Conservation (phyloP, 1,140 invertebrate genomes). For the Teleopsis dalmanni region DNA sequence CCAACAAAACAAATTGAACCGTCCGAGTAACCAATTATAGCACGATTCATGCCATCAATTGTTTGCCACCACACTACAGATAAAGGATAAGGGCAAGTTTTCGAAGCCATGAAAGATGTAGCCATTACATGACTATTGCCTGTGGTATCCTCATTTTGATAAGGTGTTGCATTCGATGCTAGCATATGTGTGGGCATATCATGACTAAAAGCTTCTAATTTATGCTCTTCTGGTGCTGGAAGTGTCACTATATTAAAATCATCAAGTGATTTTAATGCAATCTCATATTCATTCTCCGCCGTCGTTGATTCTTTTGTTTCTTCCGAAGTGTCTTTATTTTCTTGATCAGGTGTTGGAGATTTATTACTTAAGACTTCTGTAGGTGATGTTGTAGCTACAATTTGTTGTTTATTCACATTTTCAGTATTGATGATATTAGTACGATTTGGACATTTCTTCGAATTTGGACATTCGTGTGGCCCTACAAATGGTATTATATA, state of each 20-base stretch:
- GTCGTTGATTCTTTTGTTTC: not conserved
- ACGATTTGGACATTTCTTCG: constrained; percentile 40
- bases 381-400: not conserved
- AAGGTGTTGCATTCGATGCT: constrained; percentile 12
- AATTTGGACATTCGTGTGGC: constrained; percentile 42
- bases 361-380: not conserved
- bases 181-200: constrained; percentile 34
- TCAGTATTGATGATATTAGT: not conserved
- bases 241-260: constrained; percentile 1
- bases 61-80: constrained; percentile 67
- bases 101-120: constrained; percentile 46
- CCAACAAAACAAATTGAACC: constrained; percentile 66
- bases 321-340: not conserved
- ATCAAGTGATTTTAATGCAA: not conserved
- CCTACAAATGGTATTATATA: constrained; percentile 43
- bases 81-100: constrained; percentile 49
- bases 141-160: constrained; percentile 50
- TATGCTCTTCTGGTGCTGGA: constrained; percentile 2
- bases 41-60: constrained; percentile 48
- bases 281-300: not conserved
- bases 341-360: not conserved
- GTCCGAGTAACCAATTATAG: constrained; percentile 62
- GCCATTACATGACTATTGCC: constrained; percentile 44
- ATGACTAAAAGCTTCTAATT: constrained; percentile 19
- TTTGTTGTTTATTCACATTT: not conserved